phyloP scores from a whole-genome alignment of 2,113 vertebrate species.

The Callionymus lyra region DNA sequence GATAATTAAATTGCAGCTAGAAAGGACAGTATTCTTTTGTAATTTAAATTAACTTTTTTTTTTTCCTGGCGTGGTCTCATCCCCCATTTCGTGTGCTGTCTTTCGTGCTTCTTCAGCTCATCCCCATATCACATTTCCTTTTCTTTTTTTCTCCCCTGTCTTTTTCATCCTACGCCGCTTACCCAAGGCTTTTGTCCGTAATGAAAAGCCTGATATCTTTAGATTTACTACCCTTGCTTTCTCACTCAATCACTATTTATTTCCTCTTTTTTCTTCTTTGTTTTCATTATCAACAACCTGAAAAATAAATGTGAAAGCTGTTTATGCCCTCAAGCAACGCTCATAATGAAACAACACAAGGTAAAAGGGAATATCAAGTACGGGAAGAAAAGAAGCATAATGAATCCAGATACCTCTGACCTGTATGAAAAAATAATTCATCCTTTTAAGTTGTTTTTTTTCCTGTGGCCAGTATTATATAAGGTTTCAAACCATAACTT shows the following conservation, averaged over 20 bases:
- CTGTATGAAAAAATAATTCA: too few relatives aligned
- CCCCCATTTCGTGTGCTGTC: slow-evolving; percentile 36
- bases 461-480: too few relatives aligned
- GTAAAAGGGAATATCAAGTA: too few relatives aligned
- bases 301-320: too few relatives aligned
- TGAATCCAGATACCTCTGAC: too few relatives aligned
- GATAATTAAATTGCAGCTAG: slow-evolving; percentile 72
- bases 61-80: slow-evolving; percentile 29
- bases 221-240: slow-evolving; percentile 47
- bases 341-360: too few relatives aligned
- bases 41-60: slow-evolving; percentile 73
- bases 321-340: too few relatives aligned
- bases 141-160: slow-evolving; percentile 16
- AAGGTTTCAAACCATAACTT: too few relatives aligned
- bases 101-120: slow-evolving; percentile 45
- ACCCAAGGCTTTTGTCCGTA: slow-evolving; percentile 56
- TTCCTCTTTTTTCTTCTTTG: not conserved
- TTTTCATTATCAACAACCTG: too few relatives aligned
- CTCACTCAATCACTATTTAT: not conserved
- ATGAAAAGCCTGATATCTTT: slow-evolving; percentile 65
- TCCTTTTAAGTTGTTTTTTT: too few relatives aligned
- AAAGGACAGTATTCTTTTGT: slow-evolving; percentile 74
- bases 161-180: slow-evolving; percentile 22
- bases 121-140: slow-evolving; percentile 49
- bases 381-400: too few relatives aligned